Evolutionary conservation across 1,140 invertebrate species (phyloP), one percentile per base, ranked within the genome.

Genomic region (Procambarus clarkii): DNA sequence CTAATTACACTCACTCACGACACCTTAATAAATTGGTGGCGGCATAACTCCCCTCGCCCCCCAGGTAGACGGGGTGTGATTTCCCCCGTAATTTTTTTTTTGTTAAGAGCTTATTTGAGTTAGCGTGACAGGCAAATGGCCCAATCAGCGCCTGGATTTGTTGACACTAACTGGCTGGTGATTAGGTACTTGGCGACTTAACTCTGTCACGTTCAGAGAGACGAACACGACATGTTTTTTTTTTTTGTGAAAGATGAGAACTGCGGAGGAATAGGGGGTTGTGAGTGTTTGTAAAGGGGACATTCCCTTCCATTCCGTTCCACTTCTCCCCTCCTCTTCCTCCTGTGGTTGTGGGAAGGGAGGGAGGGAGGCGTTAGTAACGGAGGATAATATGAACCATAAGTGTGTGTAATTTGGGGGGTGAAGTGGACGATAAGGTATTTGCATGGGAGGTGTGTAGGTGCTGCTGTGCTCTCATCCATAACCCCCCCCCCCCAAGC

Each of bases 101-200:
- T 79, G 46, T 79, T 79, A 79, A 79, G 48, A 71, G 60, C 44
- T 64, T 85, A 44, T 46, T 83, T 60, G 60, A 46, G 60, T 46
- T 85, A 71, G 80, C 80, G 80, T 82, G 80, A 82, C 80, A 60
- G 80, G 80, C 34, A 82, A 82, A 82, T 82, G 80, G 80, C 80
- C 50, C 80, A 82, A 82, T 82, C 80, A 82, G 24, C 50, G 58
- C 80, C 50, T 82, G 80, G 48, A 54, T 82, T 34, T 82, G 80
- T 82, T 82, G 80, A 82, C 80, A 74, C 69, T 74, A 74, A 74
- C 69, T 74, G 24, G 69, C 69, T 4, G 69, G 69, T 74, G 69
- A 74, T 74, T 74, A 74, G 69, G n/a, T 74, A 3, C n/a, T 34
- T 74, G 69, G 11, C 69, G 69, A 34, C n/a, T 74, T 8, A 2